Evolutionary conservation across 1,140 invertebrate genomes (phyloP), one percentile per base, ranked within the genome.

Genomic region (Pogonomyrmex californicus): DNA sequence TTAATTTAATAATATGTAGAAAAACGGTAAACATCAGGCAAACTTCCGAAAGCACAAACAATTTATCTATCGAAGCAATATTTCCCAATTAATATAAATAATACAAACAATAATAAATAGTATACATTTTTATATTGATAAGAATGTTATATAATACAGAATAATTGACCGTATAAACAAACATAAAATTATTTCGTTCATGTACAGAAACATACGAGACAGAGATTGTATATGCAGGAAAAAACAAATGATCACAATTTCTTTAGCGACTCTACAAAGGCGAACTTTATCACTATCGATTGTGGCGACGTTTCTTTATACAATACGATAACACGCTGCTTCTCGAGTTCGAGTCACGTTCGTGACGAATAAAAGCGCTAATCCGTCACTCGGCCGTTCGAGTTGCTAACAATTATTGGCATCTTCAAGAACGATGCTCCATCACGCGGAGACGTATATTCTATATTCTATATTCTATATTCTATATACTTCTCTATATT

Each of bases 351-450:
- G 38, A 70, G 71, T 77, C 36, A 77, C 71, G 65, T 77, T 44
- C 38, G 2, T 83, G 54, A 76, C 49, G 17, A 65, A 65, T 41
- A 47, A n/a, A 38, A 62, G 38, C 62, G 66, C 47, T n/a, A 68
- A 82, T 71, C 87, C 60, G 75, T 71, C 68, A 62, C 23, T 75
- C 44, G 60, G 56, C 66, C 17, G 44, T 51, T 36, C 7, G 70
- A 68, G 60, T 51, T 10, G 10, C 49, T 1, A 7, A 17, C 38
- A 54, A 70, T 87, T 89, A 87, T 89, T 73, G 65, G 4, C 9
- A 4, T 60, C 38, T 73, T 54, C 23, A 7, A 49, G 73, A 47
- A 23, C 65, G 66, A 86, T 51, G 36, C 47, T 60, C 54, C 41
- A 10, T 41, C 60, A 49, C 5, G 36, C 38, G 30, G n/a, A 30